Percentiles rank a stretch among this genome's conserved stretches.
These are phyloP conservation scores for Scaptomyza graminum DNA, from an alignment of 1,140 invertebrate species.

Conservation along the genomic window DNA sequence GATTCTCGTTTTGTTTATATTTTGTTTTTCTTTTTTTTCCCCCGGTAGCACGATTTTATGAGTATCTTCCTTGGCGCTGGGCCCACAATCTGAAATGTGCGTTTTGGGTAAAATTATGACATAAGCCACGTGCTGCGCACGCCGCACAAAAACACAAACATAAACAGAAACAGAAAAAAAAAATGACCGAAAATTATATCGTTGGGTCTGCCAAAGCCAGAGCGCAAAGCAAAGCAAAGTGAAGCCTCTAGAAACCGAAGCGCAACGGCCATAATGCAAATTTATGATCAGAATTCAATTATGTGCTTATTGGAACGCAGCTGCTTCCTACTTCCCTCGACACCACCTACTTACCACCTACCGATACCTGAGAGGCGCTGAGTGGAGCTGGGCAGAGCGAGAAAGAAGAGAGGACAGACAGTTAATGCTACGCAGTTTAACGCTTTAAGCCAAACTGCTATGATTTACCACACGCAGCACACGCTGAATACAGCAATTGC, in stretches of 20 bases:
- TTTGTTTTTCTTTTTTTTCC: slow-evolving; percentile 29
- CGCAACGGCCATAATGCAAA: slow-evolving; percentile 75
- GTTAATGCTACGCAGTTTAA: slow-evolving; percentile 78
- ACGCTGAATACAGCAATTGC: slow-evolving; percentile 46
- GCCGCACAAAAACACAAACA: slow-evolving; percentile 24
- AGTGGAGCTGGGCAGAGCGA: slow-evolving; percentile 43
- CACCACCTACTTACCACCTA: not conserved
- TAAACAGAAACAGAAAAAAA: slow-evolving; percentile 3
- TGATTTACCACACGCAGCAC: slow-evolving; percentile 63
- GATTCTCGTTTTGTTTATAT: slow-evolving; percentile 27
- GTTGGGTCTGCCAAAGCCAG: slow-evolving; percentile 21
- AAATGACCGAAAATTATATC: slow-evolving; percentile 34
- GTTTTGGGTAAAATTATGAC: slow-evolving; percentile 81
- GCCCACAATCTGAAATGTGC: slow-evolving; percentile 70
- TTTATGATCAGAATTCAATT: slow-evolving; percentile 83
- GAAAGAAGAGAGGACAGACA: too few species aligned
- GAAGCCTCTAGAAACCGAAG: slow-evolving; percentile 64
- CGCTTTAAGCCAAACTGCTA: slow-evolving; percentile 79
- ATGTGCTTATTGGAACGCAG: slow-evolving; percentile 82
- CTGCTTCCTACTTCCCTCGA: slow-evolving; percentile 70
- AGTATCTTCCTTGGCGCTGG: slow-evolving; percentile 52
- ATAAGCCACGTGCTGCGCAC: slow-evolving; percentile 69
- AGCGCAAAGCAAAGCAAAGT: slow-evolving; percentile 64
- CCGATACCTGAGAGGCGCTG: slow-evolving; percentile 40
- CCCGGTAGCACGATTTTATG: slow-evolving; percentile 61